Percentiles rank a stretch among this genome's conserved stretches.
Conservation (phyloP, 2,113 vertebrate species). For the Drymodes brunneopygia region DNA sequence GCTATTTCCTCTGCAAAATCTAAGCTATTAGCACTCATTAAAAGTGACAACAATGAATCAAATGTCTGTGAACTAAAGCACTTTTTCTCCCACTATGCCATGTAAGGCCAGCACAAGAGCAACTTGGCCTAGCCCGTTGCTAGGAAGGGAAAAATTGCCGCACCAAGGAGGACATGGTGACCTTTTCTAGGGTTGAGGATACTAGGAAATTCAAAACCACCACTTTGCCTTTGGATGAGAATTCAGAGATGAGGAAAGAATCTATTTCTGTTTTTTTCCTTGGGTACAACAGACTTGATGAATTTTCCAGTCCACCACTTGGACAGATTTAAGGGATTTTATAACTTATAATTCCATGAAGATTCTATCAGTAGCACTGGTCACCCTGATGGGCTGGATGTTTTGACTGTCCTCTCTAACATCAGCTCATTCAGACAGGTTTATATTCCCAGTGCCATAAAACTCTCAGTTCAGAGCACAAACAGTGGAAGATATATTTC, state of each 20-base stretch:
- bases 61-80: neutral
- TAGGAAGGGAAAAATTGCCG: neutral
- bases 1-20: constrained; percentile 18
- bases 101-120: neutral
- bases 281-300: neutral
- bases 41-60: neutral
- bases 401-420: constrained; percentile 3
- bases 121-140: neutral
- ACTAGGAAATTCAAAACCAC: constrained; percentile 1
- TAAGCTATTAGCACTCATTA: neutral
- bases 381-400: neutral
- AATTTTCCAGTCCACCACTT: constrained; percentile 38
- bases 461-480: neutral
- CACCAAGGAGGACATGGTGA: neutral
- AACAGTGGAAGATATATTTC: constrained; percentile 15
- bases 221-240: neutral
- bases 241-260: neutral
- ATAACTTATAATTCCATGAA: neutral
- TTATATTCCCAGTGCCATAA: neutral
- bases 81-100: neutral
- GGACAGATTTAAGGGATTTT: constrained; percentile 30
- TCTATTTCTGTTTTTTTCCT: constrained; percentile 46
- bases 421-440: neutral
- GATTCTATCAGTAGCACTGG: neutral
- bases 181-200: neutral